phyloP scores from a whole-genome alignment of 2,888 invertebrate species.

The Chelonus formosanus region DNA sequence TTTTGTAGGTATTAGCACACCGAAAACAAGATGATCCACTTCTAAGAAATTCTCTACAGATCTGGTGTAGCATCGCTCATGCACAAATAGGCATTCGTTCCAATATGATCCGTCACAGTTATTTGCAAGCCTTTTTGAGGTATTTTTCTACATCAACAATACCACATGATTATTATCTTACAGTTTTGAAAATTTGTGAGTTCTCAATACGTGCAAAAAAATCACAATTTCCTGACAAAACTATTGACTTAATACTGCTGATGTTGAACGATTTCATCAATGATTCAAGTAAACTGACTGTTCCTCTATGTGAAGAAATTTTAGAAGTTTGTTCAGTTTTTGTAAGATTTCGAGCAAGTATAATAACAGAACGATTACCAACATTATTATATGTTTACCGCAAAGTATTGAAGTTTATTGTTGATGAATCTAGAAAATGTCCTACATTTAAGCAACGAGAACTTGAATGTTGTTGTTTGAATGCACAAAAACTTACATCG shows the following conservation, averaged over 20 bases:
- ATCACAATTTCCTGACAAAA: constrained; percentile 44
- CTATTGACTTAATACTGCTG: constrained; percentile 50
- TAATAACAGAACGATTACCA: constrained; percentile 52
- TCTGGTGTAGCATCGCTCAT: constrained; percentile 54
- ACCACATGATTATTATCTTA: constrained; percentile 30
- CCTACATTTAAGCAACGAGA: constrained; percentile 41
- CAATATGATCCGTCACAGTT: constrained; percentile 45
- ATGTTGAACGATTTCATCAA: constrained; percentile 46
- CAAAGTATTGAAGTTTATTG: constrained; percentile 44
- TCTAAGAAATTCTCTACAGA: constrained; percentile 43
- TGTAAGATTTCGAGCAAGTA: constrained; percentile 46
- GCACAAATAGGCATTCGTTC: constrained; percentile 46
- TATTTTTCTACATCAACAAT: constrained; percentile 37
- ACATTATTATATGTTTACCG: constrained; percentile 50
- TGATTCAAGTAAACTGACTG: constrained; percentile 29
- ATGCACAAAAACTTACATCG: constrained; percentile 52
- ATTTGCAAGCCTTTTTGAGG: constrained; percentile 9
- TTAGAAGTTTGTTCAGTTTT: constrained; percentile 49
- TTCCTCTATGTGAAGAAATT: constrained; percentile 46
- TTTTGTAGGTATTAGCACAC: constrained; percentile 30
- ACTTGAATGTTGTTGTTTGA: constrained; percentile 48
- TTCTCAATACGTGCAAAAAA: constrained; percentile 45
- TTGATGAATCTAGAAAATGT: constrained; percentile 45
- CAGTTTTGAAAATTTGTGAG: constrained; percentile 39
- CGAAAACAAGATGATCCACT: constrained; percentile 34